phyloP scores from a whole-genome alignment of 2,113 vertebrate species.

The Phalacrocorax pelagicus region DNA sequence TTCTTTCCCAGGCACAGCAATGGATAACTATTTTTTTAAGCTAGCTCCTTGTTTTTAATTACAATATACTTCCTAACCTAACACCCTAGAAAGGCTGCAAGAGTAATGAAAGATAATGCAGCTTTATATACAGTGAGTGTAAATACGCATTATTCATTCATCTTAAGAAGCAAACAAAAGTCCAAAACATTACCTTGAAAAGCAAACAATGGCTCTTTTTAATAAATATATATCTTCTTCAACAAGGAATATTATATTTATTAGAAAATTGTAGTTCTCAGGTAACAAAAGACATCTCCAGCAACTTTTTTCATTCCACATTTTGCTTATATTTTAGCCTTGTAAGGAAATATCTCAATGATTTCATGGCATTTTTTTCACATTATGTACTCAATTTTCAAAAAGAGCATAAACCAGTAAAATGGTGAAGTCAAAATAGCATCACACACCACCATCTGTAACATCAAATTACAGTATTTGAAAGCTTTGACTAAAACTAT shows the following conservation, averaged over 20 bases:
- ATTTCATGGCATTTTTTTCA: neutral
- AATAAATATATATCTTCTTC: neutral
- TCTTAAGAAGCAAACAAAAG: constrained; percentile 18
- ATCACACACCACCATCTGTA: neutral
- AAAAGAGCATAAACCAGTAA: neutral
- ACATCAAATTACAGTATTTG: constrained; percentile 25
- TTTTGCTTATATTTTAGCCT: neutral
- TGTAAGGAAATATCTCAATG: constrained; percentile 19
- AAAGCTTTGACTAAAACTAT: constrained; percentile 16
- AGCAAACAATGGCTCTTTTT: constrained; percentile 3
- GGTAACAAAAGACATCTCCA: neutral
- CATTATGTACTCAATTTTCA: neutral
- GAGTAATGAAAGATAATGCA: constrained; percentile 35
- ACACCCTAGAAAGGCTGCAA: neutral
- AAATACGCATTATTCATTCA: constrained; percentile 36
- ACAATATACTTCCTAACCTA: constrained; percentile 38
- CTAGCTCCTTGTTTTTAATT: constrained; percentile 50
- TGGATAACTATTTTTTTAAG: constrained; percentile 46
- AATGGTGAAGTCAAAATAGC: neutral
- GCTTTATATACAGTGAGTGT: neutral
- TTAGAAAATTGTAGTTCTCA: constrained; percentile 8
- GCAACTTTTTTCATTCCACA: neutral
- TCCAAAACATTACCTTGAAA: constrained; percentile 19
- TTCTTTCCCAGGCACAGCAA: constrained; percentile 31
- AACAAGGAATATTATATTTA: neutral